A percentile compares a stretch with the other conserved stretches of the same genome.
Conservation (phyloP, 2,888 invertebrate genomes). For the Galeruca laticollis region DNA sequence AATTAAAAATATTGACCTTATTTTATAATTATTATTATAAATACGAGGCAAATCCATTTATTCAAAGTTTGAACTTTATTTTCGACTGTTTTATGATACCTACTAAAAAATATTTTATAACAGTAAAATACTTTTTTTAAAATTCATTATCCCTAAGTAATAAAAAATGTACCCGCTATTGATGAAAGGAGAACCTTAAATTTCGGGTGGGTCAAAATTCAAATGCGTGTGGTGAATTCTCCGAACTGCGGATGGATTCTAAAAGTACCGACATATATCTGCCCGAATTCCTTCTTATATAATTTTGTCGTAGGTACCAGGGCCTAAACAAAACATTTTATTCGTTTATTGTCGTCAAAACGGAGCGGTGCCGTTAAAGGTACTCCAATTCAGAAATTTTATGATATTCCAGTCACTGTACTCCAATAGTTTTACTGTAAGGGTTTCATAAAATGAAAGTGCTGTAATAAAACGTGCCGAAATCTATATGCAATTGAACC, state of each 20-base stretch:
- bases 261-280: background rate
- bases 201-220: constrained; percentile 33
- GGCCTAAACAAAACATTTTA: constrained; percentile 12
- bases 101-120: too few relatives aligned
- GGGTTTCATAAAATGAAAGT: background rate
- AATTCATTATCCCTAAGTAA: background rate
- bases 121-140: too few relatives aligned
- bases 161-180: constrained; percentile 13
- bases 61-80: too few relatives aligned
- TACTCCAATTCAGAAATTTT: background rate
- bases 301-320: constrained; percentile 15
- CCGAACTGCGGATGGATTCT: constrained; percentile 26
- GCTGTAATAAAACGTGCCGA: too few relatives aligned
- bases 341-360: constrained; percentile 20
- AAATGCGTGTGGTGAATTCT: constrained; percentile 38
- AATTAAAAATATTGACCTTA: too few relatives aligned
- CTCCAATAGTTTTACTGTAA: background rate
- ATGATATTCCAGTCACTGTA: background rate
- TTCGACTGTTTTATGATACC: too few relatives aligned
- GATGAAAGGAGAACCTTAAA: constrained; percentile 11
- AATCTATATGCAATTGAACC: too few relatives aligned
- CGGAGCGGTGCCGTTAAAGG: background rate
- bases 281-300: constrained; percentile 21
- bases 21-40: too few relatives aligned
- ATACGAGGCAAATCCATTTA: too few relatives aligned